phyloP scores from a whole-genome alignment of 1,140 invertebrate species.

The Drosophila kurseongensis region DNA sequence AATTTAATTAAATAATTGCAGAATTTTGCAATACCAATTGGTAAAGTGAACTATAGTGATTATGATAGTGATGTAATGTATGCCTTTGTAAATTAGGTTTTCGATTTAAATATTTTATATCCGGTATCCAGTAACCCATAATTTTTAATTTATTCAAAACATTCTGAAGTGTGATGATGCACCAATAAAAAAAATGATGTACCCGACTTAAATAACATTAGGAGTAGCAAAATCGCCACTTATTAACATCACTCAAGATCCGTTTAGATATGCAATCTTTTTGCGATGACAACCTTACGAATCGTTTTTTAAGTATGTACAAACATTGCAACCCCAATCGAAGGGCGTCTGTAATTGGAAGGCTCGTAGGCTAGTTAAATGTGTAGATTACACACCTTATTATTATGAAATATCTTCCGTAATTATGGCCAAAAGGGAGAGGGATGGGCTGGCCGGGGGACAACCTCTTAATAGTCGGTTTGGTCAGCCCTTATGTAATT shows the following conservation, averaged over 20 bases:
- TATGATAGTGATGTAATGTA: no score
- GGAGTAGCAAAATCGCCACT: not conserved
- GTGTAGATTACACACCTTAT: constrained; percentile 78
- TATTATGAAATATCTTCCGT: constrained; percentile 78
- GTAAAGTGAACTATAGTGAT: no score
- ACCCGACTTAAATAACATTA: no score
- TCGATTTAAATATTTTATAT: no score
- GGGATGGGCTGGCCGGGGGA: constrained; percentile 27
- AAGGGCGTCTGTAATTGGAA: constrained; percentile 42
- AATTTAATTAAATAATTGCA: no score
- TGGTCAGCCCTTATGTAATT: constrained; percentile 68
- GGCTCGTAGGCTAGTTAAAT: constrained; percentile 63
- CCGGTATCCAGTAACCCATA: no score
- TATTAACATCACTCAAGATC: not conserved
- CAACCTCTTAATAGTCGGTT: constrained; percentile 65
- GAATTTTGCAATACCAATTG: no score
- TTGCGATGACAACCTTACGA: constrained; percentile 35
- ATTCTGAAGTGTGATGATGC: no score
- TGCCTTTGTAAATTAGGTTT: no score
- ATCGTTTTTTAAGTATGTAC: constrained; percentile 60
- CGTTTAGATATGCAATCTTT: not conserved
- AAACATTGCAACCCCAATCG: constrained; percentile 38
- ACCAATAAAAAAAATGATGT: no score
- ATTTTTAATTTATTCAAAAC: no score
- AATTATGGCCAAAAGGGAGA: constrained; percentile 62